A percentile compares a stretch with the other conserved stretches of the same genome.
phyloP scores from a whole-genome alignment of 2,888 invertebrate genomes.

The Ophonus ardosiacus region DNA sequence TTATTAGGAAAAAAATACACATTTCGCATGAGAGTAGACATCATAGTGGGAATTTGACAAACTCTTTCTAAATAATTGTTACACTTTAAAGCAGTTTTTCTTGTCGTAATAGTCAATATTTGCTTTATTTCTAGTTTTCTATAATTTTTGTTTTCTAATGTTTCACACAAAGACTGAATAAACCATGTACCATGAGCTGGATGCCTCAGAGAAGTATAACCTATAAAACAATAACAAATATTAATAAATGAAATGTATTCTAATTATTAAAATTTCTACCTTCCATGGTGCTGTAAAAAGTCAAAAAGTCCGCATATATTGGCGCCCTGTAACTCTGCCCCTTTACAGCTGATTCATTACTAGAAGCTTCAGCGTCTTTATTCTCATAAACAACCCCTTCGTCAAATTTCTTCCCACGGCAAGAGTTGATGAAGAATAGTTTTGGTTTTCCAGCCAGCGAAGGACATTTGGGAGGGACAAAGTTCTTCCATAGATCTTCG shows the following conservation, averaged over 20 bases:
- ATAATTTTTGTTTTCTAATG: slow-evolving; percentile 41
- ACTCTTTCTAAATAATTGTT: slow-evolving; percentile 32
- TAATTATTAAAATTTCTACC: neutral
- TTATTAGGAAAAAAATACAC: slow-evolving; percentile 16
- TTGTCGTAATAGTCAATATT: slow-evolving; percentile 28
- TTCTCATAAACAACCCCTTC: slow-evolving; percentile 8
- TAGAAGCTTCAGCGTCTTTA: neutral
- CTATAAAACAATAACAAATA: neutral
- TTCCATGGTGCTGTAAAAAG: slow-evolving; percentile 47
- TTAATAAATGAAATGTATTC: too few relatives aligned
- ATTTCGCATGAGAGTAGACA: slow-evolving; percentile 30
- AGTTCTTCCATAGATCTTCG: slow-evolving; percentile 2
- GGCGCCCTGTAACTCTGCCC: slow-evolving; percentile 9
- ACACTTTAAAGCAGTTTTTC: slow-evolving; percentile 40
- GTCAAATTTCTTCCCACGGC: slow-evolving; percentile 44
- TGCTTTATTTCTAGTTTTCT: slow-evolving; percentile 30
- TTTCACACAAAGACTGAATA: slow-evolving; percentile 48
- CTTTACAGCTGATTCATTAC: neutral
- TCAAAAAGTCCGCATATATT: slow-evolving; percentile 29
- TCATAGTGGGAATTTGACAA: slow-evolving; percentile 36
- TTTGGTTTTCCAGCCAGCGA: slow-evolving; percentile 42
- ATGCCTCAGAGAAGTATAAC: slow-evolving; percentile 22
- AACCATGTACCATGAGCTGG: slow-evolving; percentile 43
- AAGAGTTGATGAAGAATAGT: slow-evolving; percentile 50
- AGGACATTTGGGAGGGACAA: slow-evolving; percentile 24